These are phyloP conservation scores for Lepidotrigona ventralis DNA, from an alignment of 1,140 invertebrate genomes.

Conservation along the genomic window DNA sequence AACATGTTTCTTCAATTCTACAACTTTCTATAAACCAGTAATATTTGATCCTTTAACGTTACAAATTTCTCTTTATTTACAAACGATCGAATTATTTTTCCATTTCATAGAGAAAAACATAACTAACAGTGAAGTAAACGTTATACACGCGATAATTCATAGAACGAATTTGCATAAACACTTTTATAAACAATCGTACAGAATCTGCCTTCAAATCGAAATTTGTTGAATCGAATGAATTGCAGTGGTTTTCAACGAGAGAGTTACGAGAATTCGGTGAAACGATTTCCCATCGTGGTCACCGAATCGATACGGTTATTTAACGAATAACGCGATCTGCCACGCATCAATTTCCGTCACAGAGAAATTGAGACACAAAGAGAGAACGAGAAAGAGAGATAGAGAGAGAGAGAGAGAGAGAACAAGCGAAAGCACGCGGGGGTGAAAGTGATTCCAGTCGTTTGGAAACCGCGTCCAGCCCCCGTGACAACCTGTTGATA, in stretches of 20 bases:
- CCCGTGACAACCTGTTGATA: conserved; percentile 73
- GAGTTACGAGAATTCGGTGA: background rate
- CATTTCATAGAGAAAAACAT: too few relatives aligned
- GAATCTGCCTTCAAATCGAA: background rate
- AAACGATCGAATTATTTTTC: too few relatives aligned
- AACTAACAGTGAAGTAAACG: too few relatives aligned
- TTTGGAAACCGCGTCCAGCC: conserved; percentile 48
- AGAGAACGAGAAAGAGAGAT: background rate
- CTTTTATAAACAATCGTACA: background rate
- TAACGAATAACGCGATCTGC: conserved; percentile 40
- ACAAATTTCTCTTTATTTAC: too few relatives aligned
- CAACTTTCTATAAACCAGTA: too few relatives aligned
- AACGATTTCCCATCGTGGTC: conserved; percentile 23
- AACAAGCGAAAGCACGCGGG: background rate
- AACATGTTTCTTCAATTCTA: too few relatives aligned
- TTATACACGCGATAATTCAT: too few relatives aligned
- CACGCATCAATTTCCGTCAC: conserved; percentile 37
- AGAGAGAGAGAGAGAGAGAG: background rate
- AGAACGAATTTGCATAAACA: too few relatives aligned
- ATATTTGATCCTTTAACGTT: too few relatives aligned
- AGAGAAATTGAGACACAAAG: background rate
- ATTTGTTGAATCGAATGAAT: background rate
- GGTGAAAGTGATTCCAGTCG: conserved; percentile 49
- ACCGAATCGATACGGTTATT: conserved; percentile 41
- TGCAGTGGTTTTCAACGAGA: background rate